Conservation (phyloP, 1,140 invertebrate species). For the Drosophila parvula region DNA sequence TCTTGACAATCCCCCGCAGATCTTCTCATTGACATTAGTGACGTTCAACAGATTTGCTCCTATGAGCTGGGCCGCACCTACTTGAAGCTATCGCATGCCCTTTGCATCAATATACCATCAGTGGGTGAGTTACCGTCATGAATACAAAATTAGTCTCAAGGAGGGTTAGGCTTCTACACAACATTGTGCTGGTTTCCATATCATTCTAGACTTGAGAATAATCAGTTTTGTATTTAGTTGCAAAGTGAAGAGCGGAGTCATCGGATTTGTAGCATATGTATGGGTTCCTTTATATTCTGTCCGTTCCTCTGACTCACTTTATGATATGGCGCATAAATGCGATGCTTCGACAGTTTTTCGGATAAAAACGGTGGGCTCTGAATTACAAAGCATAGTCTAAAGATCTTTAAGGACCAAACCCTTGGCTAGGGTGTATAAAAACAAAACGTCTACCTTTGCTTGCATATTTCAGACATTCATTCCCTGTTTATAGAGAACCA, state of each 20-base stretch:
- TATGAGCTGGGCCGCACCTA: slow-evolving; percentile 97
- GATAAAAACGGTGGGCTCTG: no score
- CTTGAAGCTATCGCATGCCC: slow-evolving; percentile 92
- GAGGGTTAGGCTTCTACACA: neutral
- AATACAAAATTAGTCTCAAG: neutral
- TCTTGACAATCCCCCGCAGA: slow-evolving; percentile 85
- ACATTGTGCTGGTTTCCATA: neutral
- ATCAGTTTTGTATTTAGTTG: neutral
- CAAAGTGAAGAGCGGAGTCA: neutral
- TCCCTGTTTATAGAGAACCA: no score
- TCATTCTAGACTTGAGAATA: neutral
- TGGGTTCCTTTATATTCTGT: no score
- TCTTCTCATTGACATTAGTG: slow-evolving; percentile 99
- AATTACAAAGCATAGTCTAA: no score
- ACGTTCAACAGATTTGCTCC: slow-evolving; percentile 97
- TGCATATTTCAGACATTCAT: no score
- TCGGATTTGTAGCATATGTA: neutral
- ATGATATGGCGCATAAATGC: no score
- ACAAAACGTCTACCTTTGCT: no score
- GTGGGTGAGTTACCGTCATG: slow-evolving; percentile 88
- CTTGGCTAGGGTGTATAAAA: no score
- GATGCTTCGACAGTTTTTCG: no score
- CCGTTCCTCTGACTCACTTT: no score
- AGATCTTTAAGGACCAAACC: no score
- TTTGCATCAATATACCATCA: slow-evolving; percentile 97